These are phyloP conservation scores for Napeogenes inachia DNA, from an alignment of 2,888 invertebrate species.

Conservation along the genomic window DNA sequence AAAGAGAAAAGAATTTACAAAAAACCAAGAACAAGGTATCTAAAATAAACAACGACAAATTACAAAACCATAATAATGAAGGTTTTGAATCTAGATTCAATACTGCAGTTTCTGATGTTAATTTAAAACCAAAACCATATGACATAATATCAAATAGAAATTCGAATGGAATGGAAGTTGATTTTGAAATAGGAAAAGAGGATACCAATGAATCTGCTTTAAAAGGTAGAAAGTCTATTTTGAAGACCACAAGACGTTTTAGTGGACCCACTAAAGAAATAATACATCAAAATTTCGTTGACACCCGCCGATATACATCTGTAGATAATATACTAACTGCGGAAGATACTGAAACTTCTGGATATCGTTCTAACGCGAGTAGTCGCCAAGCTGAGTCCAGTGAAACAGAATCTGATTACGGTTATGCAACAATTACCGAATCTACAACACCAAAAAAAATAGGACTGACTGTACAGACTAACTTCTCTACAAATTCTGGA, in stretches of 20 bases:
- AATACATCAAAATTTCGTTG: constrained; percentile 33
- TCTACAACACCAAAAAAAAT: constrained; percentile 78
- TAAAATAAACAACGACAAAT: constrained; percentile 18
- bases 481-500: constrained; percentile 61
- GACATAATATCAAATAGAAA: constrained; percentile 1
- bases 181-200: constrained; percentile 31
- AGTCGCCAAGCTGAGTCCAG: constrained; percentile 64
- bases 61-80: constrained; percentile 7
- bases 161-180: not conserved
- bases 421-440: constrained; percentile 79
- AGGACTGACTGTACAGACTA: constrained; percentile 58
- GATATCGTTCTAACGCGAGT: constrained; percentile 73
- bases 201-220: constrained; percentile 36
- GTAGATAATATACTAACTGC: constrained; percentile 45
- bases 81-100: constrained; percentile 1
- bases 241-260: constrained; percentile 50
- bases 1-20: constrained; percentile 47
- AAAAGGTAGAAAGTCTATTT: constrained; percentile 59
- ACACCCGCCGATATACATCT: constrained; percentile 30
- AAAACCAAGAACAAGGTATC: constrained; percentile 47
- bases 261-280: constrained; percentile 46
- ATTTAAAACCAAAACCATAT: constrained; percentile 5
- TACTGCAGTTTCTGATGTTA: not conserved
- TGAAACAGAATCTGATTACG: constrained; percentile 79
- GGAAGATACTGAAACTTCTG: constrained; percentile 74